phyloP scores from a whole-genome alignment of 2,888 invertebrate species.

The Hyalella azteca region DNA sequence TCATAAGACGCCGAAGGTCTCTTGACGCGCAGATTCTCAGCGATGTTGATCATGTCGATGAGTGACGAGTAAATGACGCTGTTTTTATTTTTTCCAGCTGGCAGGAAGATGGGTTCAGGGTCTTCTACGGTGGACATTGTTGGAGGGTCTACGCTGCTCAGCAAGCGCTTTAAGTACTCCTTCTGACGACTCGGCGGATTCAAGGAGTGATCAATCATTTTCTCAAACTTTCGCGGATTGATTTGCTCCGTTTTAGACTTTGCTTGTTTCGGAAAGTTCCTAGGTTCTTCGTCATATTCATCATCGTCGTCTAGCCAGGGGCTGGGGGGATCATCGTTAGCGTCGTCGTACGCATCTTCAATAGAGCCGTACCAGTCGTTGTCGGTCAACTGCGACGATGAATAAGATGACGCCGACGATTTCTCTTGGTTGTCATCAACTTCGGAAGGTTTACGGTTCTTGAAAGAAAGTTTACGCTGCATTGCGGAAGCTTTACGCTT shows the following conservation, averaged over 20 bases:
- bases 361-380: not conserved
- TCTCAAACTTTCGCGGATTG: not conserved
- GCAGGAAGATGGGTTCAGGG: not conserved
- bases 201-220: not conserved
- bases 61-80: constrained; percentile 25
- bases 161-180: constrained; percentile 10
- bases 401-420: not conserved
- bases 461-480: too few species aligned
- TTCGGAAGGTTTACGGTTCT: too few species aligned
- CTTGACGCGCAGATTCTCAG: constrained; percentile 9
- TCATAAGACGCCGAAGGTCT: not conserved
- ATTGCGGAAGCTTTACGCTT: too few species aligned
- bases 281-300: not conserved
- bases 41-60: constrained; percentile 28
- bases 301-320: not conserved
- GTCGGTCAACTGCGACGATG: not conserved
- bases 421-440: not conserved
- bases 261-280: not conserved
- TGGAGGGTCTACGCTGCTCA: constrained; percentile 23
- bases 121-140: not conserved
- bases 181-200: not conserved
- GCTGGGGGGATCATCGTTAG: not conserved
- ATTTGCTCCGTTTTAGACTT: not conserved
- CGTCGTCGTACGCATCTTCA: not conserved
- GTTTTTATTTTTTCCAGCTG: constrained; percentile 1